Evolutionary conservation across 2,113 vertebrate genomes (phyloP).

Genomic region (Phaetusa simplex): DNA sequence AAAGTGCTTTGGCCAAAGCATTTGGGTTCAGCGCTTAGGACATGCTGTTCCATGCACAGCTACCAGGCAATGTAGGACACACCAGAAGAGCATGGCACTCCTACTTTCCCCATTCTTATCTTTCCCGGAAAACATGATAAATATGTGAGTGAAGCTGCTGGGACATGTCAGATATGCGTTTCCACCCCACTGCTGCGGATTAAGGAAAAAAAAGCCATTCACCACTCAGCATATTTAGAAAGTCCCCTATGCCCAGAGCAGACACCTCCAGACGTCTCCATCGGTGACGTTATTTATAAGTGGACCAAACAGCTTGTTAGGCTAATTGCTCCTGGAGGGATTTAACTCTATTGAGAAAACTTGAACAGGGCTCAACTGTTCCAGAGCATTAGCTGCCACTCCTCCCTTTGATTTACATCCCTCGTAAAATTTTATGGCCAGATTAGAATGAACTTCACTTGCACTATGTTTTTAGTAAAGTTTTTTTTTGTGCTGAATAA

Average conservation of each 20-base stretch:
- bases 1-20: not conserved
- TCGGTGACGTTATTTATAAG: slow-evolving; percentile 45
- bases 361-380: slow-evolving; percentile 17
- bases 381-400: slow-evolving; percentile 38
- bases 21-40: not conserved
- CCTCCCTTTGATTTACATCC: slow-evolving; percentile 50
- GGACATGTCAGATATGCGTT: not conserved
- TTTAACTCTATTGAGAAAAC: slow-evolving; percentile 12
- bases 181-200: not conserved
- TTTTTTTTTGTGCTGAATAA: not conserved
- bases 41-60: not conserved
- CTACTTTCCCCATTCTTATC: not conserved
- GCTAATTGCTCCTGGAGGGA: slow-evolving; percentile 56
- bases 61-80: not conserved
- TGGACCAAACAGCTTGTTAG: slow-evolving; percentile 37
- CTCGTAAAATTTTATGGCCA: slow-evolving; percentile 60
- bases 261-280: slow-evolving; percentile 42
- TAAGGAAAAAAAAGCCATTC: not conserved
- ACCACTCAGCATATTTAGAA: not conserved
- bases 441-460: slow-evolving; percentile 70
- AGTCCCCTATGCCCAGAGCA: not conserved
- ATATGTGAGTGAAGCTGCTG: not conserved
- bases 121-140: not conserved
- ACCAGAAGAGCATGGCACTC: not conserved
- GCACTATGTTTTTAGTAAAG: slow-evolving; percentile 18